phyloP scores from a whole-genome alignment of 2,888 invertebrate genomes.

The Atethmia centrago region DNA sequence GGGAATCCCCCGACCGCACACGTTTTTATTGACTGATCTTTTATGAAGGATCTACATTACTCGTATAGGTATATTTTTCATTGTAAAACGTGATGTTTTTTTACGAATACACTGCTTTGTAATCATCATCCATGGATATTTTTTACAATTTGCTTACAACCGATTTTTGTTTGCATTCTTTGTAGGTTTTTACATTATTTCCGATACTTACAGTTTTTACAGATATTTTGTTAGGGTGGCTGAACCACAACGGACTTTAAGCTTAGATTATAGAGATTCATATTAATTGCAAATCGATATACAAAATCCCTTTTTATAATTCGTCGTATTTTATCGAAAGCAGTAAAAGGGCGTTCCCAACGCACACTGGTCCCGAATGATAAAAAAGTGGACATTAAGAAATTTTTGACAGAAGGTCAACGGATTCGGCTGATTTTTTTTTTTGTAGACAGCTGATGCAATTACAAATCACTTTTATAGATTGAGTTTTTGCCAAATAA shows the following conservation, averaged over 20 bases:
- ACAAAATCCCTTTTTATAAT: neutral
- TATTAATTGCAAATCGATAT: neutral
- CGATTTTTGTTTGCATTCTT: neutral
- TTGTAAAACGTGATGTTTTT: neutral
- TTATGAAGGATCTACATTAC: no score
- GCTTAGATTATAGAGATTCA: neutral
- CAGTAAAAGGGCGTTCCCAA: slow-evolving; percentile 45
- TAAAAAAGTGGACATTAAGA: no score
- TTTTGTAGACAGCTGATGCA: no score
- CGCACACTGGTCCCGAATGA: no score
- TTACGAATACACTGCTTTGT: neutral
- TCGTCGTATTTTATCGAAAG: neutral
- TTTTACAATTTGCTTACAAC: neutral
- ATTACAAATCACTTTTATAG: no score
- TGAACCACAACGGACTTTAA: neutral
- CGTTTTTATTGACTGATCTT: no score
- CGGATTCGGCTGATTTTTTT: no score
- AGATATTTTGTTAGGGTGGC: neutral
- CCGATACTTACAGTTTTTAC: no score
- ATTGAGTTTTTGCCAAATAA: no score
- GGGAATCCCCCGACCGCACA: no score
- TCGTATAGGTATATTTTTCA: neutral
- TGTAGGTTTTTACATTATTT: neutral
- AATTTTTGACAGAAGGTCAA: no score
- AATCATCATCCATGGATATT: neutral